Conservation (phyloP, 2,113 vertebrate species). For the Limanda limanda region DNA sequence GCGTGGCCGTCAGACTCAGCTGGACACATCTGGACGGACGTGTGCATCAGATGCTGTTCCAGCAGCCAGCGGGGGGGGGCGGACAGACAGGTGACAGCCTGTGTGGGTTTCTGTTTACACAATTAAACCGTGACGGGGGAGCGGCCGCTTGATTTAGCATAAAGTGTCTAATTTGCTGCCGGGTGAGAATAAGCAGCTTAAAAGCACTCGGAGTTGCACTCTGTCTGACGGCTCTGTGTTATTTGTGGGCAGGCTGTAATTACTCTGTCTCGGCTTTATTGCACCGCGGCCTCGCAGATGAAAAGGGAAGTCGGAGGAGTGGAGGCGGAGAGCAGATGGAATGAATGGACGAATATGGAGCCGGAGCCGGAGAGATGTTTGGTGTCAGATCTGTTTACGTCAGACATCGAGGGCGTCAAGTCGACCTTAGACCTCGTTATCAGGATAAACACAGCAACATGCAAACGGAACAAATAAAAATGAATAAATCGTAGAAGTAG, state of each 20-base stretch:
- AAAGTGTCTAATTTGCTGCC: slow-evolving; percentile 64
- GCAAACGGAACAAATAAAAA: too few species aligned
- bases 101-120: slow-evolving; percentile 61
- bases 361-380: neutral
- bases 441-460: neutral
- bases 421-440: neutral
- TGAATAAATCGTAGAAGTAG: too few species aligned
- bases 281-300: slow-evolving; percentile 29
- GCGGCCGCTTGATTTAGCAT: slow-evolving; percentile 53
- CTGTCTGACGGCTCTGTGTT: slow-evolving; percentile 45
- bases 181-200: slow-evolving; percentile 63
- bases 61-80: neutral
- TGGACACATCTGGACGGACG: too few species aligned
- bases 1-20: neutral
- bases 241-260: slow-evolving; percentile 60
- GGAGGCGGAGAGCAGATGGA: slow-evolving; percentile 21
- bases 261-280: slow-evolving; percentile 67
- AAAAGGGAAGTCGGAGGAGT: slow-evolving; percentile 22
- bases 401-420: neutral
- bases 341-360: slow-evolving; percentile 32
- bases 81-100: slow-evolving; percentile 5
- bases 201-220: slow-evolving; percentile 62
- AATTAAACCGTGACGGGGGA: slow-evolving; percentile 59
- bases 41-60: too few species aligned
- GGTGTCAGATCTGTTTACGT: slow-evolving; percentile 21